phyloP scores from a whole-genome alignment of 2,113 vertebrate genomes.

The Menidia beryllina region DNA sequence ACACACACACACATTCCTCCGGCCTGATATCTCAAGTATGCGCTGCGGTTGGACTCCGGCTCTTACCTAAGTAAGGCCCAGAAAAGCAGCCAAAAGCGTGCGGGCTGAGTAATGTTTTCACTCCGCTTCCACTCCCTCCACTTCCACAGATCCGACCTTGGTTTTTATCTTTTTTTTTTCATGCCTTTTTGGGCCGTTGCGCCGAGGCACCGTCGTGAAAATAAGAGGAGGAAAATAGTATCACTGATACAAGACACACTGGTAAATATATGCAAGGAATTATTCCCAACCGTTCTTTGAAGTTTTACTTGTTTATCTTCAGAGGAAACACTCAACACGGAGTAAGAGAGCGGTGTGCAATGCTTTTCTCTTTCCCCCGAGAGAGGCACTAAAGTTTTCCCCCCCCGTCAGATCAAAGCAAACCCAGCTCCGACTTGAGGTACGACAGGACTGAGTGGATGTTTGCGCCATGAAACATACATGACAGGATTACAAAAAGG shows the following conservation, averaged over 20 bases:
- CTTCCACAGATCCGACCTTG: slow-evolving; percentile 7
- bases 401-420: slow-evolving; percentile 37
- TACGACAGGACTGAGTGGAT: slow-evolving; percentile 18
- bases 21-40: slow-evolving; percentile 70
- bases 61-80: slow-evolving; percentile 40
- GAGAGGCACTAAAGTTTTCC: slow-evolving; percentile 3
- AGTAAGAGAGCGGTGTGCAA: slow-evolving; percentile 22
- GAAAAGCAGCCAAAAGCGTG: slow-evolving; percentile 5
- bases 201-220: background rate
- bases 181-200: background rate
- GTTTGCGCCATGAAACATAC: slow-evolving; percentile 34
- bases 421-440: slow-evolving; percentile 9
- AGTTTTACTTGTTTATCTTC: slow-evolving; percentile 21
- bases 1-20: slow-evolving; percentile 63
- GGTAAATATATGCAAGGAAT: background rate
- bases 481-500: slow-evolving; percentile 15
- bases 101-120: slow-evolving; percentile 44
- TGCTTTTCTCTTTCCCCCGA: slow-evolving; percentile 11
- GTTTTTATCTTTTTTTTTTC: background rate
- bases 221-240: background rate
- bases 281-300: slow-evolving; percentile 15
- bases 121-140: slow-evolving; percentile 18
- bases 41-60: slow-evolving; percentile 33
- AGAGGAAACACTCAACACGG: slow-evolving; percentile 21
- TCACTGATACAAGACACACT: background rate